Percentiles rank a stretch among this genome's conserved stretches.
phyloP scores from a whole-genome alignment of 2,888 invertebrate genomes.

The Suillia variegata region DNA sequence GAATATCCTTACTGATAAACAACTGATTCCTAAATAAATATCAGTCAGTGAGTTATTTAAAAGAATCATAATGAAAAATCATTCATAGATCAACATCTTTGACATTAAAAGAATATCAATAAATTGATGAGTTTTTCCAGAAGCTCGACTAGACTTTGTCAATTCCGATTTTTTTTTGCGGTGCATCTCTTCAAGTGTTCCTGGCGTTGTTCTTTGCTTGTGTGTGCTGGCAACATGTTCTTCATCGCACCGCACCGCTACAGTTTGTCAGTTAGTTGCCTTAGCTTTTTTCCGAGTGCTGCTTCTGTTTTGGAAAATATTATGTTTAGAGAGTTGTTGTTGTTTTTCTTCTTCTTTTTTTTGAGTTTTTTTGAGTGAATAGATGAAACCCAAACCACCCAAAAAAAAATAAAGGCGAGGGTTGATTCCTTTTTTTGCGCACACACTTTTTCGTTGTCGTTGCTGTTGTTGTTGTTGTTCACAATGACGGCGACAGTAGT shows the following conservation, averaged over 20 bases:
- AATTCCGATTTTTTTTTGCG: too few relatives aligned
- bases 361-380: slow-evolving; percentile 50
- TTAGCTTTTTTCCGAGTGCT: slow-evolving; percentile 1
- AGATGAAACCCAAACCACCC: slow-evolving; percentile 51
- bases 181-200: slow-evolving; percentile 28
- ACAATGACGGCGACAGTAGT: slow-evolving; percentile 32
- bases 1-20: too few relatives aligned
- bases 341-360: too few relatives aligned
- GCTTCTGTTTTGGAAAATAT: slow-evolving; percentile 33
- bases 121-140: too few relatives aligned
- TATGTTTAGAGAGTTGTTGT: slow-evolving; percentile 50
- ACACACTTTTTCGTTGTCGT: slow-evolving; percentile 8
- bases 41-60: too few relatives aligned
- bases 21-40: too few relatives aligned
- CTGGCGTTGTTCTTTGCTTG: slow-evolving; percentile 16
- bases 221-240: slow-evolving; percentile 1
- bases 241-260: too few relatives aligned
- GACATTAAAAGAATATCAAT: too few relatives aligned
- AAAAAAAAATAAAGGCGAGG: slow-evolving; percentile 39
- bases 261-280: too few relatives aligned
- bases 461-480: slow-evolving; percentile 43
- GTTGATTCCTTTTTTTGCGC: slow-evolving; percentile 40
- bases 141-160: too few relatives aligned
- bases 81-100: too few relatives aligned
- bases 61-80: too few relatives aligned